phyloP scores from a whole-genome alignment of 1,140 invertebrate genomes.

The Nymphalis io region DNA sequence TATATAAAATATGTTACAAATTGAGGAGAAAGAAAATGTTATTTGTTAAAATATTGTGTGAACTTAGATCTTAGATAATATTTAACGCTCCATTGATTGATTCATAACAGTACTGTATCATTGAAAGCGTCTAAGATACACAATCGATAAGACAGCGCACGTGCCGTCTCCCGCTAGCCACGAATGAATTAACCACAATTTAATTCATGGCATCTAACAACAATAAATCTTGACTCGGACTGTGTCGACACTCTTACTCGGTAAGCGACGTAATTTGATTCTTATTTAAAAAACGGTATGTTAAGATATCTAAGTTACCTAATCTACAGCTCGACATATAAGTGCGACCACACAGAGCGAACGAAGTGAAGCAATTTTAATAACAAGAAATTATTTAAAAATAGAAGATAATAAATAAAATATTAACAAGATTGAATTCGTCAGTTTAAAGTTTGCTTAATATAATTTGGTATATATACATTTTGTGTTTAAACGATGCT shows the following conservation, averaged over 20 bases:
- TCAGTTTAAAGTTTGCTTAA: neutral
- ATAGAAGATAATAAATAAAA: no score
- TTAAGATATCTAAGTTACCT: constrained; percentile 51
- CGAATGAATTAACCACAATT: constrained; percentile 45
- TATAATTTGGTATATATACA: constrained; percentile 3
- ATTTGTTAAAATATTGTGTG: constrained; percentile 31
- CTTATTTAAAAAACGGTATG: constrained; percentile 53
- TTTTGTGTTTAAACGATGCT: constrained; percentile 48
- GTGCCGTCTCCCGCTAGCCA: constrained; percentile 44
- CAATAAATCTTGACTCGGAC: constrained; percentile 61
- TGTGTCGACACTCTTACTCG: constrained; percentile 53
- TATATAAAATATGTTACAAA: no score
- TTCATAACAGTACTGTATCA: constrained; percentile 62
- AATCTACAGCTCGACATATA: constrained; percentile 39
- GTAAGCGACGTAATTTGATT: constrained; percentile 62
- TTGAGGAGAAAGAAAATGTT: neutral
- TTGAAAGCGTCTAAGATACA: constrained; percentile 59
- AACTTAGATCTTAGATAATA: constrained; percentile 60
- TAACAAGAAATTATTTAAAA: neutral
- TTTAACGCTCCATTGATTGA: constrained; percentile 63
- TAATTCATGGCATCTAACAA: constrained; percentile 52
- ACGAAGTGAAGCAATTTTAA: neutral
- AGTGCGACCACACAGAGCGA: constrained; percentile 51
- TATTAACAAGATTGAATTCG: no score
- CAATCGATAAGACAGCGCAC: constrained; percentile 55